Conservation (phyloP, 2,113 vertebrate genomes). For the Cebidichthys violaceus region DNA sequence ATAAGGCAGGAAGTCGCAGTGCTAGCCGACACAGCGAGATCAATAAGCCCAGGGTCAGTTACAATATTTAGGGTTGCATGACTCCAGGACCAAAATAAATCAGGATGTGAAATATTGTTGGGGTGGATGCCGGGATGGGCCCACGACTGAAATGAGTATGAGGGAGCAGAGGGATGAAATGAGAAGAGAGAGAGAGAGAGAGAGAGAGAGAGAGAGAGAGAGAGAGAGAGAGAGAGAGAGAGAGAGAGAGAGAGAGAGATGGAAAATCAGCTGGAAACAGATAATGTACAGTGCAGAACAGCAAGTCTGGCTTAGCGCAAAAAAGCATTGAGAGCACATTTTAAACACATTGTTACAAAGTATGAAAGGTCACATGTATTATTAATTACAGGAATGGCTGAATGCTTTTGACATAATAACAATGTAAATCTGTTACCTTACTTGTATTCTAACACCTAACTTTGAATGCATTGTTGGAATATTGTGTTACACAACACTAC, state of each 20-base stretch:
- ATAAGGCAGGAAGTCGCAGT: slow-evolving; percentile 83
- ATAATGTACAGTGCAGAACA: neutral
- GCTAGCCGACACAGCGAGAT: slow-evolving; percentile 82
- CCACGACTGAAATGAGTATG: slow-evolving; percentile 37
- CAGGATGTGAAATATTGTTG: slow-evolving; percentile 80
- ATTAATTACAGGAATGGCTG: neutral
- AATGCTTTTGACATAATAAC: neutral
- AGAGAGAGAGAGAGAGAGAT: neutral
- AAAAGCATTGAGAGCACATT: neutral
- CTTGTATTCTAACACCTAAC: neutral
- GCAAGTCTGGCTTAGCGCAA: slow-evolving; percentile 1
- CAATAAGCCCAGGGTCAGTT: slow-evolving; percentile 86
- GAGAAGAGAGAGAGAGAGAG: slow-evolving; percentile 12
- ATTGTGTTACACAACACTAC: neutral
- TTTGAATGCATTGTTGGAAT: neutral
- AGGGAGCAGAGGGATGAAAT: slow-evolving; percentile 11
- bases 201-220: neutral
- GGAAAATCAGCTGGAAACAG: neutral
- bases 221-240: neutral
- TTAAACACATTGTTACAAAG: slow-evolving; percentile 21
- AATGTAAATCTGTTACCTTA: neutral
- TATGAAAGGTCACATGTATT: slow-evolving; percentile 16
- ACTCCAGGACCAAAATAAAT: slow-evolving; percentile 85
- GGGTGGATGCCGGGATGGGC: slow-evolving; percentile 61
- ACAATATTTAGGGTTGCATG: slow-evolving; percentile 86